Percentiles rank a stretch among this genome's conserved stretches.
Evolutionary conservation across 64 coral and sea anemone species (phyloP).

Genomic region (Montipora capricornis): DNA sequence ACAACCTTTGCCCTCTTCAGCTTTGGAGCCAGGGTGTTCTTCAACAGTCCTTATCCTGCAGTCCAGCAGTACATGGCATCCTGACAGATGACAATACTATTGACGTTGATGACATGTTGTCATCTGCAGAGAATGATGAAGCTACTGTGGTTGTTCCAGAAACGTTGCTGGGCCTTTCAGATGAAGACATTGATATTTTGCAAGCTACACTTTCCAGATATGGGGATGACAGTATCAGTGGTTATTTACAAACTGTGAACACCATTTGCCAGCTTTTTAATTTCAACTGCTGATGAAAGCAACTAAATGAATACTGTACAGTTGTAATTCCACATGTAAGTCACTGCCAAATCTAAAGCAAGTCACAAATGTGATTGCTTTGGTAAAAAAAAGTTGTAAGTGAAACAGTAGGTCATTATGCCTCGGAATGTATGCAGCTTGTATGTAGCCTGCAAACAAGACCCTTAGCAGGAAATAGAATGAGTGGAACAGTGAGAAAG

Average conservation of each 20-base stretch:
- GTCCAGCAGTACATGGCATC: conserved; percentile 7
- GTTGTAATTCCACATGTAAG: not conserved
- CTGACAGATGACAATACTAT: conserved; percentile 4
- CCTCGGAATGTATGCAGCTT: conserved; percentile 12
- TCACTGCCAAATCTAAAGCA: too few species aligned
- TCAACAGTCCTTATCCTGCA: conserved; percentile 1
- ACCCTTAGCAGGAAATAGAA: not conserved
- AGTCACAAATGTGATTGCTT: too few species aligned
- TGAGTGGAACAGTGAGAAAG: not conserved
- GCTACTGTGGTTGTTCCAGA: not conserved
- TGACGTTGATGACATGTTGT: conserved; percentile 2
- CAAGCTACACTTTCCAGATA: conserved; percentile 7
- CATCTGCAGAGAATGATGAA: conserved; percentile 3
- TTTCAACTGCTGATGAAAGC: not conserved
- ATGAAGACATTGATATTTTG: not conserved
- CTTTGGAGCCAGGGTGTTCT: not conserved
- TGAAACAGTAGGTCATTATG: conserved; percentile 13
- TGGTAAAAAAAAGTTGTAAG: not conserved
- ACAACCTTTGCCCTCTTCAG: too few species aligned
- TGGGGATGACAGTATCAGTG: not conserved
- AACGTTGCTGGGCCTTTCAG: conserved; percentile 6
- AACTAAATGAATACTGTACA: not conserved
- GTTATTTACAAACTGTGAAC: not conserved
- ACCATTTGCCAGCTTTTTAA: conserved; percentile 1
- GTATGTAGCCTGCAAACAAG: not conserved